These are phyloP conservation scores for Drosophila sulfurigaster DNA, from an alignment of 1,140 invertebrate genomes.

Conservation along the genomic window DNA sequence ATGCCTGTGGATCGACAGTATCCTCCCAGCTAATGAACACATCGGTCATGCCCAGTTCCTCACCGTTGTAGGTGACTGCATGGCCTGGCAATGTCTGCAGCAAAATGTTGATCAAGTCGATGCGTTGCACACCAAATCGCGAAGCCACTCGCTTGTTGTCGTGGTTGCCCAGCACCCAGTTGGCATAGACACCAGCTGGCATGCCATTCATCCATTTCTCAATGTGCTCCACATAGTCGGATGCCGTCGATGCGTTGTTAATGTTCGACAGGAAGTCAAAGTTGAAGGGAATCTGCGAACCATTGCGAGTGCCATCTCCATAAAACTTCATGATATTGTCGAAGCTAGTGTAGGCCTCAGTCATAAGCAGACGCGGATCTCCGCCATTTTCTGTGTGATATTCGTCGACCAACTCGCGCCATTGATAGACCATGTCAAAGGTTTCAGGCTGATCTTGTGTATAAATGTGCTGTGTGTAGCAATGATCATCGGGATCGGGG, in stretches of 20 bases:
- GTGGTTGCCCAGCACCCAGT: slow-evolving; percentile 89
- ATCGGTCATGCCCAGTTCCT: slow-evolving; percentile 93
- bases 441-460: slow-evolving; percentile 88
- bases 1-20: slow-evolving; percentile 84
- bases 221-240: slow-evolving; percentile 86
- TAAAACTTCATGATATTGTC: slow-evolving; percentile 88
- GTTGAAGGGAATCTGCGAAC: slow-evolving; percentile 89
- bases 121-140: slow-evolving; percentile 87
- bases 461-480: slow-evolving; percentile 87
- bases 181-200: slow-evolving; percentile 85
- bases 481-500: slow-evolving; percentile 85
- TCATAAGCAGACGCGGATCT: slow-evolving; percentile 86
- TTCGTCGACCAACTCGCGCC: slow-evolving; percentile 87
- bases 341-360: slow-evolving; percentile 87
- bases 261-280: slow-evolving; percentile 86
- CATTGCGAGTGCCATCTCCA: slow-evolving; percentile 86
- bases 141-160: slow-evolving; percentile 89
- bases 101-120: slow-evolving; percentile 89
- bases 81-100: slow-evolving; percentile 88
- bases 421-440: slow-evolving; percentile 87
- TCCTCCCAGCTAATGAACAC: slow-evolving; percentile 86
- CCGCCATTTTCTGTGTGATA: slow-evolving; percentile 85
- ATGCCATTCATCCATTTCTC: slow-evolving; percentile 87
- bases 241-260: slow-evolving; percentile 86
- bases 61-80: slow-evolving; percentile 90